These are phyloP conservation scores for Sebastes melanostomus DNA, from an alignment of 2,797 vertebrate genomes.

Conservation along the genomic window DNA sequence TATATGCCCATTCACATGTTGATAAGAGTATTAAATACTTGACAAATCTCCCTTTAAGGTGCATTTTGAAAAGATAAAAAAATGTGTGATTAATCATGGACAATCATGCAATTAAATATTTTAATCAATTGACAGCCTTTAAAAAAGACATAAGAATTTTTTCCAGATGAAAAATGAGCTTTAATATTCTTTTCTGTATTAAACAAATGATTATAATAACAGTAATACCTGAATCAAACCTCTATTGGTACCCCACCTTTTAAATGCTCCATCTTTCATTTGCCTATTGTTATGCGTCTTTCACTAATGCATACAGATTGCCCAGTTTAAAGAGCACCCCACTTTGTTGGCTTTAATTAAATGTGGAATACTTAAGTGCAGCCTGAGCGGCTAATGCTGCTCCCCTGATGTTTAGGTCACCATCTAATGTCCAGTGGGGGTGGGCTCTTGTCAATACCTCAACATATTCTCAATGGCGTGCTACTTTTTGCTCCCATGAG, in stretches of 20 bases:
- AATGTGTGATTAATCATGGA: no score
- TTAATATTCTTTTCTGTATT: background rate
- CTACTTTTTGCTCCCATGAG: constrained; percentile 10
- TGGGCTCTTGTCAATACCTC: constrained; percentile 31
- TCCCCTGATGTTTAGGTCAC: constrained; percentile 53
- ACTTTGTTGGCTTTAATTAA: constrained; percentile 68
- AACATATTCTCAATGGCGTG: constrained; percentile 27
- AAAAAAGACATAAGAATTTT: background rate
- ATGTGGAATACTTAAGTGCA: constrained; percentile 60
- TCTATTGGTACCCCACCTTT: background rate
- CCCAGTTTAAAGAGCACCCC: constrained; percentile 46
- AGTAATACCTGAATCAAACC: background rate
- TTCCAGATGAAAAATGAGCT: background rate
- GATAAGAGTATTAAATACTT: no score
- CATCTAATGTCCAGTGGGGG: constrained; percentile 21
- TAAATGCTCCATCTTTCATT: constrained; percentile 22
- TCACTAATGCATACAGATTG: constrained; percentile 23
- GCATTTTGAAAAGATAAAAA: no score
- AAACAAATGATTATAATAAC: background rate
- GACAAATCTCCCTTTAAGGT: no score
- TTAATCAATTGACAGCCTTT: no score
- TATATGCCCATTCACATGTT: no score
- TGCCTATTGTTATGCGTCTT: constrained; percentile 22
- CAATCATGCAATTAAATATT: no score
- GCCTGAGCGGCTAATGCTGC: constrained; percentile 58